phyloP scores from a whole-genome alignment of 1,140 invertebrate genomes.

The Pogonus chalceus region DNA sequence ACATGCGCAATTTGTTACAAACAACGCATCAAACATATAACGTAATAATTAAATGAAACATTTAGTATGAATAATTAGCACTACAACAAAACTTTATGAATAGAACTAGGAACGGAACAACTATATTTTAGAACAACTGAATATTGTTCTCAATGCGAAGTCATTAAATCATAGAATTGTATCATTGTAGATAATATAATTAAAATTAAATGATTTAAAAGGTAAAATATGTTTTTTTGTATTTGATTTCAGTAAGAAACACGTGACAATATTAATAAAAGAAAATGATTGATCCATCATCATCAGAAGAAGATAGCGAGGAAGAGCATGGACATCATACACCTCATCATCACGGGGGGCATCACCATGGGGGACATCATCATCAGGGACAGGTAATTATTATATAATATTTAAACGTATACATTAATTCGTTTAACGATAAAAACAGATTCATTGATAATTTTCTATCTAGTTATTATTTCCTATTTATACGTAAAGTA shows the following conservation, averaged over 20 bases:
- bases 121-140: too few species aligned
- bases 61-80: too few species aligned
- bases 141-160: too few species aligned
- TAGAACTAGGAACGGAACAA: too few species aligned
- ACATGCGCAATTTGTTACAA: too few species aligned
- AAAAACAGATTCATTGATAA: not conserved
- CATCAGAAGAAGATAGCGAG: conserved; percentile 78
- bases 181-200: too few species aligned
- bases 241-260: conserved; percentile 8
- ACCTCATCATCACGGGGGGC: conserved; percentile 26
- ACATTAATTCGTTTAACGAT: not conserved
- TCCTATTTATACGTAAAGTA: not conserved
- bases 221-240: too few species aligned
- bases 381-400: conserved; percentile 21
- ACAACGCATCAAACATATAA: too few species aligned
- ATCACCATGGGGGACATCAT: conserved; percentile 27
- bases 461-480: not conserved
- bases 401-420: not conserved
- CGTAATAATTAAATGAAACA: too few species aligned
- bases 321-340: conserved; percentile 61
- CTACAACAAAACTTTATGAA: too few species aligned
- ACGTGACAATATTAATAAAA: conserved; percentile 18
- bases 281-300: conserved; percentile 78
- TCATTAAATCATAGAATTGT: too few species aligned
- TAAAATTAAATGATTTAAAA: too few species aligned